A percentile compares a stretch with the other conserved stretches of the same genome.
These are phyloP conservation scores for Athene noctua DNA, from an alignment of 2,113 vertebrate genomes.

Conservation along the genomic window DNA sequence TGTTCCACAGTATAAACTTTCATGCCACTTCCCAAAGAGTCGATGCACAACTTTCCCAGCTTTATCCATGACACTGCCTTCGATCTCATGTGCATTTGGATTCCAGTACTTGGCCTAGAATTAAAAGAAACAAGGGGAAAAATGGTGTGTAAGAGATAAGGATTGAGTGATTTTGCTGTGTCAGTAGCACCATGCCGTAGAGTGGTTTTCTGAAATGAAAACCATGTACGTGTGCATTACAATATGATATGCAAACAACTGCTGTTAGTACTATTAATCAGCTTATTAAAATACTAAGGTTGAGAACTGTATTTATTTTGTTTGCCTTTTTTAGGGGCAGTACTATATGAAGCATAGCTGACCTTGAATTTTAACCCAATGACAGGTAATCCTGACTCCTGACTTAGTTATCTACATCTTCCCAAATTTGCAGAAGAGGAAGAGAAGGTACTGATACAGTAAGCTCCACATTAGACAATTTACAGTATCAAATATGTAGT, in stretches of 20 bases:
- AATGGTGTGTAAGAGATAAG: neutral
- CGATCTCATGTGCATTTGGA: constrained; percentile 90
- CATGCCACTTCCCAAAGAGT: constrained; percentile 96
- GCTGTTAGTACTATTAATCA: neutral
- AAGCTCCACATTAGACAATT: neutral
- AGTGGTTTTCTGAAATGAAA: neutral
- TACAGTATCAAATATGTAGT: neutral
- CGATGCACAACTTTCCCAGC: constrained; percentile 85
- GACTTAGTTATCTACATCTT: neutral
- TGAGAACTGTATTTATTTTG: neutral
- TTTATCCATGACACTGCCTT: constrained; percentile 85
- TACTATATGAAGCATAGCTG: neutral
- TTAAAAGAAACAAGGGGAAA: neutral
- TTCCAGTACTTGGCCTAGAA: constrained; percentile 94
- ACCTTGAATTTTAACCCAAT: neutral
- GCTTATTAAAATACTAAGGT: neutral
- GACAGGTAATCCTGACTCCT: neutral
- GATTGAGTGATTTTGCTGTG: neutral
- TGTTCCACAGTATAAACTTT: constrained; percentile 88
- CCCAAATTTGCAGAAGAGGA: neutral
- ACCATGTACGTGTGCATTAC: neutral
- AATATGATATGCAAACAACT: neutral
- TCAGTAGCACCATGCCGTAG: neutral
- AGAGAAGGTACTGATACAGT: neutral
- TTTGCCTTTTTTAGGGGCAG: neutral